Conservation (phyloP, 2,113 vertebrate genomes). For the Brevimyrus niger region DNA sequence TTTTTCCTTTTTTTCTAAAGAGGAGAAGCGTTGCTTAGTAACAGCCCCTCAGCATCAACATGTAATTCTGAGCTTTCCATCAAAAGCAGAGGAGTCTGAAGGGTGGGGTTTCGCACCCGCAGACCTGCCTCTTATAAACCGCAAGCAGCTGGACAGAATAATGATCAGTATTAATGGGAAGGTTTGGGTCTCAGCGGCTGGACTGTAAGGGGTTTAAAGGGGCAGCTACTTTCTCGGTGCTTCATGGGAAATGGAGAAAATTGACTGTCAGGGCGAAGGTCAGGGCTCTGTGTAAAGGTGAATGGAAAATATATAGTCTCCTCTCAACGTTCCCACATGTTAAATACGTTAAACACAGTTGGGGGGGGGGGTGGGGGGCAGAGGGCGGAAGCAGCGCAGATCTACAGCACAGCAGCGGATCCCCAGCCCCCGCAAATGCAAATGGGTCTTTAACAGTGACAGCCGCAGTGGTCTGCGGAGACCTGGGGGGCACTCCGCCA, state of each 20-base stretch:
- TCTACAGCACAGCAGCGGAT: conserved; percentile 13
- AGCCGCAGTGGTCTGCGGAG: not conserved
- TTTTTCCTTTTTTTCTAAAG: not conserved
- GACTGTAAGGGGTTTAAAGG: not conserved
- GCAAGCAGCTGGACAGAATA: conserved; percentile 48
- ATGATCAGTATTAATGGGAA: conserved; percentile 43
- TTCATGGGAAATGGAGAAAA: conserved; percentile 6
- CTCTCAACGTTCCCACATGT: conserved; percentile 21
- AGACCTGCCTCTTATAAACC: conserved; percentile 48
- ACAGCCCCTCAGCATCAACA: conserved; percentile 36
- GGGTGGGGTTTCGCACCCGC: conserved; percentile 34
- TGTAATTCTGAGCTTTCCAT: conserved; percentile 40
- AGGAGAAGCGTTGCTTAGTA: conserved; percentile 35
- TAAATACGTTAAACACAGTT: conserved; percentile 23
- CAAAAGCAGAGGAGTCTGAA: conserved; percentile 48
- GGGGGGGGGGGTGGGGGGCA: conserved; percentile 4
- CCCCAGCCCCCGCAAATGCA: conserved; percentile 6
- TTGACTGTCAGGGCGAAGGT: not conserved
- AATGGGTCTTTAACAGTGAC: conserved; percentile 6
- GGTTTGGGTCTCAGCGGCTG: conserved; percentile 15
- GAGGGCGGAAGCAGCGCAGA: conserved; percentile 14
- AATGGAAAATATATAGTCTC: not conserved
- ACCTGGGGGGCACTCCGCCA: not conserved
- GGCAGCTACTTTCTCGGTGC: not conserved
- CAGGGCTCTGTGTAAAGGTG: not conserved